These are phyloP conservation scores for Malurus cyaneus DNA, from an alignment of 2,113 vertebrate genomes.

Conservation along the genomic window DNA sequence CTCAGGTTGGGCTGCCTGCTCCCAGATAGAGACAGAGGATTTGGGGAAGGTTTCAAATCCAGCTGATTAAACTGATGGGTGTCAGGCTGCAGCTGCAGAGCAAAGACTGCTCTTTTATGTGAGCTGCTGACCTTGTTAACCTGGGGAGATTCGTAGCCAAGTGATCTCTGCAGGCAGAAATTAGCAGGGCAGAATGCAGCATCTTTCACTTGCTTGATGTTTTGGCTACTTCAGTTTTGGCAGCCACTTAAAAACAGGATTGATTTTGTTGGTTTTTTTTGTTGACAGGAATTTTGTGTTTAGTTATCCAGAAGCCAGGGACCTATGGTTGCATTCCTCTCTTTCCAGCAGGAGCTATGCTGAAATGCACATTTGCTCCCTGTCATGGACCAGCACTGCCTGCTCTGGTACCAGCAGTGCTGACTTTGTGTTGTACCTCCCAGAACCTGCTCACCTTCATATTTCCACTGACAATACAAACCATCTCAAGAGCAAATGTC, in stretches of 20 bases:
- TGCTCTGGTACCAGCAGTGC: fast-evolving
- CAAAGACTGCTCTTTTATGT: background rate
- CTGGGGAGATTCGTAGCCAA: background rate
- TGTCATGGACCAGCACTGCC: background rate
- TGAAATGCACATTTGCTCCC: background rate
- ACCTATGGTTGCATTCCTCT: background rate
- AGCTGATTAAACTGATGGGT: background rate
- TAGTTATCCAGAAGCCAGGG: background rate
- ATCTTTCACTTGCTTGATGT: background rate
- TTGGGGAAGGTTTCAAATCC: background rate
- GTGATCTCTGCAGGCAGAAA: background rate
- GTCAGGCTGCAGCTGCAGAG: background rate
- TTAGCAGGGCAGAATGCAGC: background rate
- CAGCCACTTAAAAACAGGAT: background rate
- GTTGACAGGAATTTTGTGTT: background rate
- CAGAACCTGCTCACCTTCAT: background rate
- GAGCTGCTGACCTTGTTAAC: background rate
- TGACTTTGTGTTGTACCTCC: background rate
- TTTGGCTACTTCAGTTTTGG: background rate
- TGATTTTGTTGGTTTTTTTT: background rate
- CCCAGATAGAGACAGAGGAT: background rate
- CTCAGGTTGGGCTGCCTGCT: background rate
- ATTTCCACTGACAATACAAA: background rate
- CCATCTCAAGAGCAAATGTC: background rate
- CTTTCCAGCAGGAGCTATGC: background rate